Evolutionary conservation across 2,888 invertebrate species (phyloP), one percentile per base, ranked within the genome.

Genomic region (Penaeus monodon): DNA sequence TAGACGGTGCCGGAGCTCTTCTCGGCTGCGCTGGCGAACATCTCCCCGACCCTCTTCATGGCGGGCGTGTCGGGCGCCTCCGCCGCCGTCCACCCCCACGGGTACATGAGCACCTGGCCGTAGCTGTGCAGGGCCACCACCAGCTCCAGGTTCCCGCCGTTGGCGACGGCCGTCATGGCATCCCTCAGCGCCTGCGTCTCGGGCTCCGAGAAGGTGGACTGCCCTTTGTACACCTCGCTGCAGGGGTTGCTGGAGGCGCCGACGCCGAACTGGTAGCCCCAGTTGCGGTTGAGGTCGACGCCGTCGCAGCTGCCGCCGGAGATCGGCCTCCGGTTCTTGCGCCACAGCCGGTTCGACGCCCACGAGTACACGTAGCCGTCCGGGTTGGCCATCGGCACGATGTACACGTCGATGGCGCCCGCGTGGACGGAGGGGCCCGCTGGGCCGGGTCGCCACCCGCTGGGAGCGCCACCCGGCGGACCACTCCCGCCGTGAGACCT

Each of bases 351-450:
- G 68, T 85, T 68, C 29, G 73, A 22, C 57, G 70, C 73, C 64
- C 82, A 76, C 0, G 96, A 95, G 92, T 96, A 96, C 91, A 96
- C 97, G 92, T 98, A 98, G 2, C 98, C 97, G 92, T 98, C 96
- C 14, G 97, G 97, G 92, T 96, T 96, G 85, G 95, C 92, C 29
- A 96, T 94, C 20, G 96, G 95, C 20, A 96, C 93, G 84, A 97
- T 93, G 91, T 95, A 95, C 91, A 95, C 96, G 91, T 97, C 95
- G 20, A 81, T 44, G 44, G 27, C 49, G 27, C 49, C 38, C 24
- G 49, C 14, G 38, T 49, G 44, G 44, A 10, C 38, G 33, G 77
- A 66, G 74, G 66, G 76, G n/a, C n/a, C n/a, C 44, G 64, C 22
- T 66, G 57, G 6, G 29, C 80, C 22, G 44, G 24, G 57, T 24